Evolutionary conservation across 2,888 invertebrate genomes (phyloP).

Genomic region (Cryptophagus acutangulus): DNA sequence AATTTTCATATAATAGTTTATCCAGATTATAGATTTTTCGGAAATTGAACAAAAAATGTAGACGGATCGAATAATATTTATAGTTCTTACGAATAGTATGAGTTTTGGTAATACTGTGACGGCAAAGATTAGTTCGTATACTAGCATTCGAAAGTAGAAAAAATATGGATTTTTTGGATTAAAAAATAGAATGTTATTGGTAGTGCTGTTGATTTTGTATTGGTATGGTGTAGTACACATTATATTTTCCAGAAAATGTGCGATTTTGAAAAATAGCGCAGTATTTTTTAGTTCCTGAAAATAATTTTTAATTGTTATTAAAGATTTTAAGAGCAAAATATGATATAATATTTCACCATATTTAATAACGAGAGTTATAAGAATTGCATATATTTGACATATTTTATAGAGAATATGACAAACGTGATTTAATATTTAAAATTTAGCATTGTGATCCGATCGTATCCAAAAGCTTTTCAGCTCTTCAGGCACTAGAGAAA

Average conservation of each 20-base stretch:
- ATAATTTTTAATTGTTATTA: too few relatives aligned
- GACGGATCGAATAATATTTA: conserved; percentile 11
- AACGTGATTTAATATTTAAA: too few relatives aligned
- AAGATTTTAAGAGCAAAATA: too few relatives aligned
- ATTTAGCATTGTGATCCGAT: too few relatives aligned
- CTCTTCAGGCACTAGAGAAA: too few relatives aligned
- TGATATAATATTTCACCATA: too few relatives aligned
- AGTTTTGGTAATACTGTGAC: conserved; percentile 4
- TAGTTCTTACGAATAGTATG: not conserved
- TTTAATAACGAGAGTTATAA: too few relatives aligned
- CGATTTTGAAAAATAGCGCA: conserved; percentile 6
- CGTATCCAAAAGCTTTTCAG: too few relatives aligned
- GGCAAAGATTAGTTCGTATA: conserved; percentile 5
- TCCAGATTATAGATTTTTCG: conserved; percentile 7
- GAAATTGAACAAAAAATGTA: conserved; percentile 9
- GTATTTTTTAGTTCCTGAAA: conserved; percentile 1
- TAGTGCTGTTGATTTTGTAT: not conserved
- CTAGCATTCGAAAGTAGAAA: conserved; percentile 3
- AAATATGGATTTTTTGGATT: not conserved
- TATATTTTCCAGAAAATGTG: conserved; percentile 2
- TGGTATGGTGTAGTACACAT: conserved; percentile 4
- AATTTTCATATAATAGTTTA: conserved; percentile 1
- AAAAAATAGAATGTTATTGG: not conserved
- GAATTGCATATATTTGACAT: too few relatives aligned
- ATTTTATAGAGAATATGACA: too few relatives aligned